These are phyloP conservation scores for Lophura nycthemera DNA, from an alignment of 2,113 vertebrate genomes.

Conservation along the genomic window DNA sequence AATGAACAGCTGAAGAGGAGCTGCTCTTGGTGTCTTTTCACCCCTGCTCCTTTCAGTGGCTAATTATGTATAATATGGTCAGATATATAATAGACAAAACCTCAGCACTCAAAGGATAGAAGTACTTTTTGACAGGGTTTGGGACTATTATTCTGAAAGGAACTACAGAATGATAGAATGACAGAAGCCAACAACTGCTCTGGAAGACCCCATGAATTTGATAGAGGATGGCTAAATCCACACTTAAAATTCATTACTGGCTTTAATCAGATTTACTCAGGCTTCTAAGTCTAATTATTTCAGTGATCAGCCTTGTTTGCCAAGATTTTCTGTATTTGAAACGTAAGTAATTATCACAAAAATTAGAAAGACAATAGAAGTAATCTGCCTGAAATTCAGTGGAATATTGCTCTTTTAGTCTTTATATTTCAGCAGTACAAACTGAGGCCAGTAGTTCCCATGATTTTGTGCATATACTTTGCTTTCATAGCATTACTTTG, in stretches of 20 bases:
- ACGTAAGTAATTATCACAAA: constrained; percentile 32
- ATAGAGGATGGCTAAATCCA: background rate
- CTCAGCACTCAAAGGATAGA: background rate
- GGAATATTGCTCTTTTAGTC: background rate
- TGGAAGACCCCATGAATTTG: background rate
- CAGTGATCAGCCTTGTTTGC: constrained; percentile 33
- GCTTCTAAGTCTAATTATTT: constrained; percentile 31
- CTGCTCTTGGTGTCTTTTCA: background rate
- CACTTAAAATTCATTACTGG: constrained; percentile 30
- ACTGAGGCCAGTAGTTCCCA: background rate
- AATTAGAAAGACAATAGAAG: background rate
- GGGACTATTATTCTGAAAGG: background rate
- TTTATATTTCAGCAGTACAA: background rate
- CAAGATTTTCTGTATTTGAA: constrained; percentile 29
- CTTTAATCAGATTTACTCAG: constrained; percentile 34
- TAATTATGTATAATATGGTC: background rate
- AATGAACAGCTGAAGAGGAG: background rate
- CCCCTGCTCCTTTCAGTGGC: background rate
- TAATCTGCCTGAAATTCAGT: background rate
- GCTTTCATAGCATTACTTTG: background rate
- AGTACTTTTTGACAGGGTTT: background rate
- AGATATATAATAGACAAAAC: background rate
- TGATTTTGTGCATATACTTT: background rate
- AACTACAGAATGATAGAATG: background rate
- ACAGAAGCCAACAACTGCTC: background rate